Evolutionary conservation across 30 jellyfish, hydroid and myxozoan genomes (phyloP).

Genomic region (Cassiopea xamachana): DNA sequence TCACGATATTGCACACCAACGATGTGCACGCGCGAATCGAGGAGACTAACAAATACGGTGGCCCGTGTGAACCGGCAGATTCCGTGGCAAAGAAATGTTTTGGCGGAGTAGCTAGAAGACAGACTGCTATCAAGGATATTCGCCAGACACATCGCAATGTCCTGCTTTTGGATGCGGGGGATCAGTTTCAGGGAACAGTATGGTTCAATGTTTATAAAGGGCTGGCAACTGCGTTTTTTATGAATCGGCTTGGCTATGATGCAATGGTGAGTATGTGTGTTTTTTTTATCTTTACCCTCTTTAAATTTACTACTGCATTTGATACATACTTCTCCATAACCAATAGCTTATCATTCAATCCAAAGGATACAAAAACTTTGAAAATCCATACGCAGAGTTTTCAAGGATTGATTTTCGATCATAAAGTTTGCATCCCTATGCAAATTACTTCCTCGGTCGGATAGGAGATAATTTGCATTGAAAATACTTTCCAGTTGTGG

Average conservation of each 20-base stretch:
- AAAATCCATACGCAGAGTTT: no score
- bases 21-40: constrained; percentile 94
- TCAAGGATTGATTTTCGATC: no score
- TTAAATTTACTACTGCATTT: background rate
- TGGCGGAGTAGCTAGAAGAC: constrained; percentile 97
- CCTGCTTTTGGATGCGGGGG: constrained; percentile 95
- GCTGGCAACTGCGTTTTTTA: constrained; percentile 70
- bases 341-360: background rate
- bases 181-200: constrained; percentile 92
- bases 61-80: constrained; percentile 68
- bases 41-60: constrained; percentile 81
- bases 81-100: constrained; percentile 59
- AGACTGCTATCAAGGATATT: constrained; percentile 62
- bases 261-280: constrained; percentile 79
- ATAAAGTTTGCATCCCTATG: no score
- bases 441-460: no score
- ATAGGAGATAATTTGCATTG: no score
- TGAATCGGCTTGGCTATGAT: constrained; percentile 84
- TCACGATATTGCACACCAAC: constrained; percentile 90
- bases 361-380: no score
- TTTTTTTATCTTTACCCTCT: background rate
- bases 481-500: no score
- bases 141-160: constrained; percentile 61
- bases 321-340: background rate
- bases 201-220: constrained; percentile 96